Evolutionary conservation across 2,113 vertebrate genomes (phyloP).

Genomic region (Vicugna pacos): DNA sequence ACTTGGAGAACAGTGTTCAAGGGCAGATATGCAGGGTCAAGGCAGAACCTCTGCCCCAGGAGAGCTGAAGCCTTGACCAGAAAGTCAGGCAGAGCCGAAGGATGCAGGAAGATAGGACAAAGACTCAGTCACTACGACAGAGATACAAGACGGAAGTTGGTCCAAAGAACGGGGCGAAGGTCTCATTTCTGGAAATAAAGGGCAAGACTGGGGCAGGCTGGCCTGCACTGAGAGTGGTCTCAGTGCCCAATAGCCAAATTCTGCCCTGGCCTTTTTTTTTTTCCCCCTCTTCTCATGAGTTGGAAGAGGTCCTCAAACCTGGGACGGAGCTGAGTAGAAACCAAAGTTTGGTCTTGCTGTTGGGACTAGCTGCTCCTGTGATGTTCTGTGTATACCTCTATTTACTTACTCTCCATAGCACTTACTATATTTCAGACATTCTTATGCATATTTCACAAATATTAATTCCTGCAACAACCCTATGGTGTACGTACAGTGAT

Average conservation of each 20-base stretch:
- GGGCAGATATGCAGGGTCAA: background rate
- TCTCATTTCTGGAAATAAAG: background rate
- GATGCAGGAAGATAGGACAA: background rate
- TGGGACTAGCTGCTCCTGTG: background rate
- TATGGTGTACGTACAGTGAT: background rate
- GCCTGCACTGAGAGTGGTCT: background rate
- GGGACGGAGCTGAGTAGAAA: background rate
- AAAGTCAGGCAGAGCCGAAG: slow-evolving; percentile 3
- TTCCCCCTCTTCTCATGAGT: background rate
- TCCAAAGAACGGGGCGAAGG: background rate
- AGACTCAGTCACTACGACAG: background rate
- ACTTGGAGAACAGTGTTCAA: background rate
- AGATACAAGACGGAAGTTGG: background rate
- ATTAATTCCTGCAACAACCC: background rate
- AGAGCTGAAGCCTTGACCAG: background rate
- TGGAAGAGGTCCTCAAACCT: slow-evolving; percentile 14
- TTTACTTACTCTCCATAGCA: background rate
- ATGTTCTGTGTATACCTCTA: background rate
- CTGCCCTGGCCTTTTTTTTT: background rate
- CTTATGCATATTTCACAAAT: background rate
- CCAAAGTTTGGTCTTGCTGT: background rate
- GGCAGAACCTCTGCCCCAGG: background rate
- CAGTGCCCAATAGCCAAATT: background rate
- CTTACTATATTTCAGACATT: background rate
- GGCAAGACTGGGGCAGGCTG: background rate